Evolutionary conservation across 2,113 vertebrate species (phyloP).

Genomic region (Dipodomys merriami): DNA sequence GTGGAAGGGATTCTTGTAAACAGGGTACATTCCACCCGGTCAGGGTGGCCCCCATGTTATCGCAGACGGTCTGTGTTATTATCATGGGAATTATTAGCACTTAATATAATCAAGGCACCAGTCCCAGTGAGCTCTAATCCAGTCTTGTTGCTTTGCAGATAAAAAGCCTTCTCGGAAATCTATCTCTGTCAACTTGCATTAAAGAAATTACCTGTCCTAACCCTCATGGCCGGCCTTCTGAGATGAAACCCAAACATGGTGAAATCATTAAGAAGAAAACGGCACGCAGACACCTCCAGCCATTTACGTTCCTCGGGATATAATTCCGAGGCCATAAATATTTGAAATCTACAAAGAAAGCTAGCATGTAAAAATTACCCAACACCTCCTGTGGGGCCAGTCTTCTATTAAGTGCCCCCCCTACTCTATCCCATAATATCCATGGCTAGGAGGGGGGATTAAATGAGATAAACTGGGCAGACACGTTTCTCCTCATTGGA

Average conservation of each 20-base stretch:
- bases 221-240: constrained; percentile 89
- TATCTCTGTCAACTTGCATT: constrained; percentile 93
- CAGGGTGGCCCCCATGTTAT: constrained; percentile 77
- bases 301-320: constrained; percentile 83
- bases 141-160: constrained; percentile 88
- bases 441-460: neutral
- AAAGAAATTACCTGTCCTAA: constrained; percentile 95
- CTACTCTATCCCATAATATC: neutral
- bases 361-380: constrained; percentile 70
- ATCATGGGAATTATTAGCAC: constrained; percentile 90
- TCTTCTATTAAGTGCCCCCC: neutral
- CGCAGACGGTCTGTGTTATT: constrained; percentile 82
- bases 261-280: constrained; percentile 72
- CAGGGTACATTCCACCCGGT: constrained; percentile 70
- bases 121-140: constrained; percentile 89
- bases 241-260: constrained; percentile 92
- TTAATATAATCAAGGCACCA: constrained; percentile 85
- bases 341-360: constrained; percentile 79
- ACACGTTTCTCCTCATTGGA: neutral
- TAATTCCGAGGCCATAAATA: constrained; percentile 82
- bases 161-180: constrained; percentile 89
- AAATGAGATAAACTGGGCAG: neutral
- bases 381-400: neutral
- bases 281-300: constrained; percentile 81
- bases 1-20: constrained; percentile 70